These are phyloP conservation scores for Taenaris catops DNA, from an alignment of 2,888 invertebrate genomes.

Conservation along the genomic window DNA sequence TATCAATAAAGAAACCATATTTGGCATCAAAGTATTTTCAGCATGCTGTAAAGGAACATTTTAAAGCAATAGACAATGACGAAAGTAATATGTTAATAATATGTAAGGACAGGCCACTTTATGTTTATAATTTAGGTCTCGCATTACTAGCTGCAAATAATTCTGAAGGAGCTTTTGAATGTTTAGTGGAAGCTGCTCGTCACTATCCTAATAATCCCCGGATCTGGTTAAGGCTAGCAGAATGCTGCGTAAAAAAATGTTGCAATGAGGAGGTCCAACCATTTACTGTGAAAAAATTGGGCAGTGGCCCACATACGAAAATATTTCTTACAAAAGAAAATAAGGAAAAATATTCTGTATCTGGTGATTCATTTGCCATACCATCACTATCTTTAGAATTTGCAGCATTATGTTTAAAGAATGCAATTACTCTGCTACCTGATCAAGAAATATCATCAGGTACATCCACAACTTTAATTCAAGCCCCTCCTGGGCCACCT, in stretches of 20 bases:
- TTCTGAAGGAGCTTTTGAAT: constrained; percentile 93
- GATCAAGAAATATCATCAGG: constrained; percentile 67
- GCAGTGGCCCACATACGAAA: constrained; percentile 66
- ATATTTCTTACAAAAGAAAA: constrained; percentile 56
- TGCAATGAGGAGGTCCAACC: constrained; percentile 77
- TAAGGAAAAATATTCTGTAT: constrained; percentile 60
- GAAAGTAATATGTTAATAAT: constrained; percentile 59
- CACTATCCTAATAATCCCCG: constrained; percentile 93
- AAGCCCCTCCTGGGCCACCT: constrained; percentile 82
- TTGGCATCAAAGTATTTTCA: constrained; percentile 89
- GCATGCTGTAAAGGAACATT: constrained; percentile 88
- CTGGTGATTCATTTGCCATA: constrained; percentile 89
- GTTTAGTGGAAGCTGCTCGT: constrained; percentile 91
- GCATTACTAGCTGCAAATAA: constrained; percentile 90
- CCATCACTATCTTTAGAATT: constrained; percentile 94
- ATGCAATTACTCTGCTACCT: constrained; percentile 87
- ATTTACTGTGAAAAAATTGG: constrained; percentile 63
- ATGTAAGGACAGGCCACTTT: constrained; percentile 78
- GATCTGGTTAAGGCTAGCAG: constrained; percentile 95
- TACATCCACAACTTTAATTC: constrained; percentile 46
- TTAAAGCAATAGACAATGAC: constrained; percentile 60
- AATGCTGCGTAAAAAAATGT: constrained; percentile 90
- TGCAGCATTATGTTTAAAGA: constrained; percentile 92
- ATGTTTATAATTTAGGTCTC: constrained; percentile 91
- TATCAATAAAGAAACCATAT: constrained; percentile 89